Evolutionary conservation across 2,888 invertebrate species (phyloP).

Genomic region (Anticlea derivata): DNA sequence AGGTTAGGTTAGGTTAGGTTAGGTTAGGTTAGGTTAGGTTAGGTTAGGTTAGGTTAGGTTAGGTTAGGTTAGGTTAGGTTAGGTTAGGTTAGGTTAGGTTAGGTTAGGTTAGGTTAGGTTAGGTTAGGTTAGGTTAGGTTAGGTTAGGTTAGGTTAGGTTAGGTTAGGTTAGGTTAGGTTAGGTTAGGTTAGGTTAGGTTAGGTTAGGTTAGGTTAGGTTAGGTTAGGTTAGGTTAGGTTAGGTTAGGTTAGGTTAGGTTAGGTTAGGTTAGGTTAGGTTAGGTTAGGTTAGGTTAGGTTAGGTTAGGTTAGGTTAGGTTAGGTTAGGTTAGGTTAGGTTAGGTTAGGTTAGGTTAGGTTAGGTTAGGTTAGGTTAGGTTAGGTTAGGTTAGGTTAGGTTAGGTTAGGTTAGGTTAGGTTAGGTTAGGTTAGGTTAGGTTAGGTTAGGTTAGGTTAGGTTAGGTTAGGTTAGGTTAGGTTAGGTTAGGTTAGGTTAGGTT

Average conservation of each 20-base stretch:
- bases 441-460: constrained; percentile 27
- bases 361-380: constrained; percentile 32
- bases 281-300: constrained; percentile 40
- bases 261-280: constrained; percentile 36
- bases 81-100: constrained; percentile 41
- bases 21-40: constrained; percentile 40
- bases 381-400: constrained; percentile 36
- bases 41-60: constrained; percentile 38
- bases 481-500: constrained; percentile 34
- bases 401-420: constrained; percentile 32
- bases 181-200: constrained; percentile 39
- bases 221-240: constrained; percentile 36
- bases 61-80: constrained; percentile 41
- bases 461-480: constrained; percentile 26
- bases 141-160: constrained; percentile 33
- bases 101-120: constrained; percentile 29
- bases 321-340: constrained; percentile 32
- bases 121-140: constrained; percentile 27
- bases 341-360: constrained; percentile 35
- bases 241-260: constrained; percentile 36
- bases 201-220: constrained; percentile 39
- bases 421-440: constrained; percentile 34
- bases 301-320: constrained; percentile 31
- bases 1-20: constrained; percentile 35
- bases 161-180: constrained; percentile 32